Percentiles rank a stretch among this genome's conserved stretches.
phyloP scores from a whole-genome alignment of 2,888 invertebrate species.

The Enchytraeus crypticus region DNA sequence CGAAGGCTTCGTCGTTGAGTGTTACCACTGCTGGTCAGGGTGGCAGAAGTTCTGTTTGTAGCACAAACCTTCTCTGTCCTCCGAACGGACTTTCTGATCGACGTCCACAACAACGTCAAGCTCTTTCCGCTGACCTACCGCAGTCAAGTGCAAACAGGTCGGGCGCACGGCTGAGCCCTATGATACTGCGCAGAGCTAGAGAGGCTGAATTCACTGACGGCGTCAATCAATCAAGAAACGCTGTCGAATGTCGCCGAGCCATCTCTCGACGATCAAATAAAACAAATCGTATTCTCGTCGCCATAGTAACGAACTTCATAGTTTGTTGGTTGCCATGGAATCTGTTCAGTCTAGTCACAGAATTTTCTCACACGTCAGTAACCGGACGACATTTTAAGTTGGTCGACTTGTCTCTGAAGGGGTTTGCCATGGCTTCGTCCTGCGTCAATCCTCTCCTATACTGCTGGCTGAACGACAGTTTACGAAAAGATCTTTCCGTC shows the following conservation, averaged over 20 bases:
- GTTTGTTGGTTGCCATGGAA: slow-evolving; percentile 46
- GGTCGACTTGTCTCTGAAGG: slow-evolving; percentile 39
- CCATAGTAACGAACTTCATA: slow-evolving; percentile 42
- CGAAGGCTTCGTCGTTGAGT: too few relatives aligned
- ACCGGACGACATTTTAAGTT: slow-evolving; percentile 36
- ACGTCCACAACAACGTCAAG: too few relatives aligned
- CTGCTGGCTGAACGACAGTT: slow-evolving; percentile 47
- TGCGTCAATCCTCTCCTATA: slow-evolving; percentile 47
- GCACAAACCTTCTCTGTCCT: too few relatives aligned
- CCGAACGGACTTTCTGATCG: too few relatives aligned
- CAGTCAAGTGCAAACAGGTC: too few relatives aligned
- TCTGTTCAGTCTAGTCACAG: slow-evolving; percentile 36
- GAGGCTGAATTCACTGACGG: too few relatives aligned
- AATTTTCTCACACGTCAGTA: slow-evolving; percentile 33
- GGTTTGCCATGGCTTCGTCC: slow-evolving; percentile 45
- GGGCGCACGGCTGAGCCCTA: too few relatives aligned
- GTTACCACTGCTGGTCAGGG: too few relatives aligned
- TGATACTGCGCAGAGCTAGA: too few relatives aligned
- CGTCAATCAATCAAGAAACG: slow-evolving; percentile 2
- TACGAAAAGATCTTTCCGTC: slow-evolving; percentile 37
- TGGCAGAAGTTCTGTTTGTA: too few relatives aligned
- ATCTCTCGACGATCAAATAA: slow-evolving; percentile 28
- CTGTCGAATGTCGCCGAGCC: neutral
- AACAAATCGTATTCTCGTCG: slow-evolving; percentile 42
- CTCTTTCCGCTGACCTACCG: too few relatives aligned